These are phyloP conservation scores for Parazoanthus darwini DNA, from an alignment of 92 coral and sea anemone genomes.

Conservation along the genomic window DNA sequence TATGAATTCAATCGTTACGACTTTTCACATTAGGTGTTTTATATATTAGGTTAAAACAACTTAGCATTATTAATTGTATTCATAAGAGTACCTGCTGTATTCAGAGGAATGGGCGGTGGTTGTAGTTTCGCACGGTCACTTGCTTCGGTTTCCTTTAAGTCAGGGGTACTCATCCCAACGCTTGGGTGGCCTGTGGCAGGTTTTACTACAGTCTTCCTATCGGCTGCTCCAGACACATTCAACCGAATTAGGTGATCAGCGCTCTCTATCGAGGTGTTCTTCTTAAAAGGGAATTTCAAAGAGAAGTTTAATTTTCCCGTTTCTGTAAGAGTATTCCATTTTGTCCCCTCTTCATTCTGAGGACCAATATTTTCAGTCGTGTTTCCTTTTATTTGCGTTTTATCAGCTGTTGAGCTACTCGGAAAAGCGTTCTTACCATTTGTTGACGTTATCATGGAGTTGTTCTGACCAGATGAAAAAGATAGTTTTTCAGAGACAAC, in stretches of 20 bases:
- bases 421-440: background rate
- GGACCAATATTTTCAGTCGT: background rate
- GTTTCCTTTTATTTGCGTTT: background rate
- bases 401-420: background rate
- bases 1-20: background rate
- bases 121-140: background rate
- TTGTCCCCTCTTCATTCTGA: background rate
- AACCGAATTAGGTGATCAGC: slow-evolving; percentile 13
- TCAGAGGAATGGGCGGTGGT: background rate
- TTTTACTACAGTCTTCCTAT: background rate
- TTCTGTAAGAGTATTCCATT: slow-evolving; percentile 35
- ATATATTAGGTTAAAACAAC: background rate
- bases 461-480: too few relatives aligned
- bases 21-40: background rate
- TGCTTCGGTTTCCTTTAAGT: background rate
- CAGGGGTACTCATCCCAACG: background rate
- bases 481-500: background rate
- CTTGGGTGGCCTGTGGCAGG: background rate
- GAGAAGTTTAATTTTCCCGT: slow-evolving; percentile 30
- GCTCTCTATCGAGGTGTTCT: slow-evolving; percentile 23
- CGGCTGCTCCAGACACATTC: slow-evolving; percentile 1
- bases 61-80: too few relatives aligned
- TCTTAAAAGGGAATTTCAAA: slow-evolving; percentile 29
- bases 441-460: background rate
- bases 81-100: background rate